Evolutionary conservation across 1,140 invertebrate species (phyloP).

Genomic region (Hyles euphorbiae): DNA sequence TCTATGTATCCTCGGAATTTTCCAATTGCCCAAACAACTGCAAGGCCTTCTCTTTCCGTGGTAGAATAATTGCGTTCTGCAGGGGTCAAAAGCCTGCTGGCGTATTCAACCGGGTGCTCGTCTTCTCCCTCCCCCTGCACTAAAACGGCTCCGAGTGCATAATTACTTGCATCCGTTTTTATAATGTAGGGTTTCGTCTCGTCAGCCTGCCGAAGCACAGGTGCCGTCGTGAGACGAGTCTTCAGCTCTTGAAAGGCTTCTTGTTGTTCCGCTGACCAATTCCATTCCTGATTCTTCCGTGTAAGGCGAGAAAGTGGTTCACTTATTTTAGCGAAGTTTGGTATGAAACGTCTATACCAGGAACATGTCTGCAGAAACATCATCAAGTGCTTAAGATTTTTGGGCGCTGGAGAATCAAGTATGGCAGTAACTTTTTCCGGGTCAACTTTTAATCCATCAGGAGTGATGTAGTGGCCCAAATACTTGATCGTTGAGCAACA

Average conservation of each 20-base stretch:
- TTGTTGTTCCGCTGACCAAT: too few species aligned
- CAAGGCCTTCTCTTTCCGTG: constrained; percentile 54
- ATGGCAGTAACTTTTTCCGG: constrained; percentile 22
- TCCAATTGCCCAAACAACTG: constrained; percentile 65
- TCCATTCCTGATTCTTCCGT: constrained; percentile 16
- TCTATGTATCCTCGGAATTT: constrained; percentile 62
- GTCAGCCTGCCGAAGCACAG: constrained; percentile 5
- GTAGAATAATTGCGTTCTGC: constrained; percentile 54
- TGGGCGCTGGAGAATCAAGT: constrained; percentile 10
- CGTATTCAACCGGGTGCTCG: constrained; percentile 4
- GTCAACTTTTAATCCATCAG: constrained; percentile 22
- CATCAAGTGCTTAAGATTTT: constrained; percentile 27
- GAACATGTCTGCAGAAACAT: constrained; percentile 32
- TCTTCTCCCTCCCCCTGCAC: background rate
- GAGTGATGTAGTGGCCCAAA: constrained; percentile 26
- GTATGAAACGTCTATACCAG: constrained; percentile 32
- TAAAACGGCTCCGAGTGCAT: constrained; percentile 9
- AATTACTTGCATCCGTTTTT: constrained; percentile 15
- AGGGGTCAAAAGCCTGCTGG: constrained; percentile 37
- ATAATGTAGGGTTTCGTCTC: constrained; percentile 5
- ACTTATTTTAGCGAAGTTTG: constrained; percentile 25
- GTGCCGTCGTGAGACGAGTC: background rate
- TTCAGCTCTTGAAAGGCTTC: background rate
- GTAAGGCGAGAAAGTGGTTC: constrained; percentile 22
- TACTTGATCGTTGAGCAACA: constrained; percentile 23